Base-by-base conservation (phyloP, 2,888 invertebrate genomes). In the Cyrtodaria siliqua region DNA sequence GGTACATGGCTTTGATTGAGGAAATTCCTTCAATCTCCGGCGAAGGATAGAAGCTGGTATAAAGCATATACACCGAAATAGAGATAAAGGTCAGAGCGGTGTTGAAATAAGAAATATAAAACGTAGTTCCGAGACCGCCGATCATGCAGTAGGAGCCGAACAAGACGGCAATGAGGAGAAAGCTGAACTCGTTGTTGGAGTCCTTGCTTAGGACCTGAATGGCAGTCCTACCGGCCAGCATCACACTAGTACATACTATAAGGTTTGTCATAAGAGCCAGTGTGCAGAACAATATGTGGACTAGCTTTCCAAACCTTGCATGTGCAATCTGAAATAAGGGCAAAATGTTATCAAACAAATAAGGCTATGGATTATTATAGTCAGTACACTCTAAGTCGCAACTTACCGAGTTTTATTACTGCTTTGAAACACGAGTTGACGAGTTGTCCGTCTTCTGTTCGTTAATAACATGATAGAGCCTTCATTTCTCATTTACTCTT, bases 51-150 rank as follows among this genome's bases (percentile, higher is more conserved):
- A 84, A 84, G 56, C 72, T 84, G 6, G 87, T 82, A 50, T 82
- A 79, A 18, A 87, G 63, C 20, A 85, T 80, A 68, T 89, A 88
- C 16, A 84, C 77, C 6, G 87, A 70, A 3, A 91, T 74, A 12
- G 88, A 78, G 8, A 87, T 63, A 63, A 89, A 90, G 1, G 89
- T 88, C 20, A 90, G 61, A 12, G 85, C 86, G 0, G 89, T 86
- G 70, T 89, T 91, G 74, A 90, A 89, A 77, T 91, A 91, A 6
- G 90, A 90, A 18, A 91, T 90, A 61, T 91, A 91, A 57, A 91
- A 91, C 0, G 91, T 90, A 2, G 91, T 89, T 1, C 91, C 87
- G 4, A 90, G 82, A 1, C 88, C 90, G 6, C 90, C 90, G 23
- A 90, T 81, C 42, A 90, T 83, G 16, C 89, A 88, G 55, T 89